Evolutionary conservation across 2,113 vertebrate genomes (phyloP).

Genomic region (Onychostoma macrolepis): DNA sequence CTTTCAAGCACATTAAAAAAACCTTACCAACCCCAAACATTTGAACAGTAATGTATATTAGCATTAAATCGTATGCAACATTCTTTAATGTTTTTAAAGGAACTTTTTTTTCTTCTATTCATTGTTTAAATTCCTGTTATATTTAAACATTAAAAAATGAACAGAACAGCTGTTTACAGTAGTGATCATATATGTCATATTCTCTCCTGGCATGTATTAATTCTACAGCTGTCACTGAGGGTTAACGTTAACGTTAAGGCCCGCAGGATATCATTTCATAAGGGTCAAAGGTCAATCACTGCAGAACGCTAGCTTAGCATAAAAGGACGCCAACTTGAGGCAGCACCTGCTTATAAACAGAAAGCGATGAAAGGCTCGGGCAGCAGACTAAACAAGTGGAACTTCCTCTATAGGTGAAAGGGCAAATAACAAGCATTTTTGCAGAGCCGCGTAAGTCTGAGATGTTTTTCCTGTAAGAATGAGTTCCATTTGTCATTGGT

Average conservation of each 20-base stretch:
- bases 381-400: slow-evolving; percentile 19
- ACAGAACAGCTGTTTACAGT: neutral
- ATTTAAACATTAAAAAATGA: too few species aligned
- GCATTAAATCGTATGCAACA: too few species aligned
- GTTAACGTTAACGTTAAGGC: neutral
- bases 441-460: neutral
- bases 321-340: neutral
- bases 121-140: too few species aligned
- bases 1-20: too few species aligned
- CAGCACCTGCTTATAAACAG: neutral
- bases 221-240: slow-evolving; percentile 19
- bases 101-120: too few species aligned
- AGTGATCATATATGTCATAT: neutral
- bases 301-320: neutral
- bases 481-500: neutral
- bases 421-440: slow-evolving; percentile 26
- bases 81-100: too few species aligned
- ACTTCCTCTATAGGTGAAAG: slow-evolving; percentile 41
- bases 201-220: slow-evolving; percentile 1
- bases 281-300: neutral
- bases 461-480: slow-evolving; percentile 1
- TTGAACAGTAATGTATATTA: too few species aligned
- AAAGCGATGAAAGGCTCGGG: neutral
- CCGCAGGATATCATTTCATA: neutral
- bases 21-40: too few species aligned